Conservation (phyloP, 2,113 vertebrate species). For the Ictalurus punctatus region DNA sequence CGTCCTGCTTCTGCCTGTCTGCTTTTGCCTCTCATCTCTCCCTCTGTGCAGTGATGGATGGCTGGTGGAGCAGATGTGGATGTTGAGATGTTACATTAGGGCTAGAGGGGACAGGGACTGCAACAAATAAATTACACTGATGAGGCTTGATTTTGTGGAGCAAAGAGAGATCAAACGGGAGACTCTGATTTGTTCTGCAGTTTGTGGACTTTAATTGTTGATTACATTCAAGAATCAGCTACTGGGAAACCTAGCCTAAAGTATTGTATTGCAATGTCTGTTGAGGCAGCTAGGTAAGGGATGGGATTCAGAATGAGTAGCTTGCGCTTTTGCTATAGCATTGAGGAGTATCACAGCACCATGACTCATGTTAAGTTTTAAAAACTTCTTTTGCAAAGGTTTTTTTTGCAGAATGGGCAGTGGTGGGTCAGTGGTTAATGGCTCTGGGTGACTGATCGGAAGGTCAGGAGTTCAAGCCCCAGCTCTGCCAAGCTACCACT, state of each 20-base stretch:
- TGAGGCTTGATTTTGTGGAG: neutral
- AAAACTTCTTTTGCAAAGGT: too few relatives aligned
- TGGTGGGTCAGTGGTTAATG: too few relatives aligned
- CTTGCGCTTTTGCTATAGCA: neutral
- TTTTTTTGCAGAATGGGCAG: too few relatives aligned
- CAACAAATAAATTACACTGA: neutral
- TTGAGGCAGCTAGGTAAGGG: neutral
- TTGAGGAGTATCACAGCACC: neutral
- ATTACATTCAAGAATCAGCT: neutral
- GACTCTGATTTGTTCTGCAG: neutral
- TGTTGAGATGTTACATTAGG: neutral
- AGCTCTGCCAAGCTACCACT: too few relatives aligned
- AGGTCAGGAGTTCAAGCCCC: too few relatives aligned
- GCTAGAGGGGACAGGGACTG: neutral
- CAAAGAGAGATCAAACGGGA: neutral
- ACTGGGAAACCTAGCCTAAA: neutral
- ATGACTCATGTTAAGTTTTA: neutral
- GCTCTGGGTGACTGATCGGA: too few relatives aligned
- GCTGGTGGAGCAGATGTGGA: neutral
- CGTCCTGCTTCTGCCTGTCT: neutral
- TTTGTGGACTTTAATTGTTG: neutral
- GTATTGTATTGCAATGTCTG: neutral
- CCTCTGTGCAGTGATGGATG: neutral
- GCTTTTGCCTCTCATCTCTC: neutral
- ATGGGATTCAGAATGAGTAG: neutral